Percentiles rank a stretch among this genome's conserved stretches.
Evolutionary conservation across 2,797 vertebrate genomes (phyloP).

Genomic region (Ciconia nigra): DNA sequence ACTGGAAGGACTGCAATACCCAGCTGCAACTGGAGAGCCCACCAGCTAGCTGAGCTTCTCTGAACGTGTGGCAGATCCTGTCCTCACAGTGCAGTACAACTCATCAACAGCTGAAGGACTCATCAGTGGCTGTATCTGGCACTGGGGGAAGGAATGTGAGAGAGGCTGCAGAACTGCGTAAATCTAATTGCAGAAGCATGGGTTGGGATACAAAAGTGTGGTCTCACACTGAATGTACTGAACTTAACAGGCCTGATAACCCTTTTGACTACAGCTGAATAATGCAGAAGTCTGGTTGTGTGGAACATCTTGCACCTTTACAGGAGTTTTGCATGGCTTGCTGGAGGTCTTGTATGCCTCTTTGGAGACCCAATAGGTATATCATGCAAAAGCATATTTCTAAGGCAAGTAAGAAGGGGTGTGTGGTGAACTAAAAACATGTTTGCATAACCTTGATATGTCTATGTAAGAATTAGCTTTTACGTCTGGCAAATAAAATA

Average conservation of each 20-base stretch:
- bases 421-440: neutral
- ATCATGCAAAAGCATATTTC: conserved; percentile 6
- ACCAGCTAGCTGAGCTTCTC: neutral
- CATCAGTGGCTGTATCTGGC: neutral
- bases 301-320: neutral
- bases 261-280: neutral
- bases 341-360: neutral
- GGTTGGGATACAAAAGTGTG: neutral
- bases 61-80: accelerated
- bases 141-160: neutral
- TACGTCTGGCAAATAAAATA: conserved; percentile 54
- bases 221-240: neutral
- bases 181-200: neutral
- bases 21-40: neutral
- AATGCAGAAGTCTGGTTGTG: neutral
- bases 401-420: conserved; percentile 6
- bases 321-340: neutral
- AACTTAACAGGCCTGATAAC: neutral
- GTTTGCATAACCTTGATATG: conserved; percentile 47
- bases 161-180: neutral
- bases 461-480: conserved; percentile 42
- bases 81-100: neutral
- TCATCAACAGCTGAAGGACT: neutral
- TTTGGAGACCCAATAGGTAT: neutral
- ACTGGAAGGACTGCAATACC: neutral